Percentiles rank a stretch among this genome's conserved stretches.
phyloP scores from a whole-genome alignment of 2,113 vertebrate species.

The Poeciliopsis turrubarensis region DNA sequence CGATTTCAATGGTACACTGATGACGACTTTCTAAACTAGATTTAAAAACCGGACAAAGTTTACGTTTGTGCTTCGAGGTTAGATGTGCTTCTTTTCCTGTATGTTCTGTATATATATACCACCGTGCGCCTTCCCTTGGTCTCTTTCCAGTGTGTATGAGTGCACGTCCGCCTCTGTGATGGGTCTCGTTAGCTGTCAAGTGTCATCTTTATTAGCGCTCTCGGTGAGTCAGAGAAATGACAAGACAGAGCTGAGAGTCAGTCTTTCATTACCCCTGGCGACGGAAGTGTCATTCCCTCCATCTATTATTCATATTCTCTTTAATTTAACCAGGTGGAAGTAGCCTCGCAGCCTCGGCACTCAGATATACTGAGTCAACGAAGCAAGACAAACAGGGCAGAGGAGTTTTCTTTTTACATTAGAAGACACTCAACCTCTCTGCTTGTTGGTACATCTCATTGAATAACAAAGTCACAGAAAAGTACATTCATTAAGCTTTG shows the following conservation, averaged over 20 bases:
- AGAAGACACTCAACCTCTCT: slow-evolving; percentile 45
- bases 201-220: slow-evolving; percentile 83
- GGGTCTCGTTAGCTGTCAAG: slow-evolving; percentile 82
- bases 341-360: slow-evolving; percentile 57
- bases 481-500: neutral
- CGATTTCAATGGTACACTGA: no score
- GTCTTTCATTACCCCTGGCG: slow-evolving; percentile 79
- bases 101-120: slow-evolving; percentile 26
- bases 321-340: slow-evolving; percentile 81
- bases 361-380: slow-evolving; percentile 59
- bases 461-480: neutral
- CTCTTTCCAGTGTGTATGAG: slow-evolving; percentile 33
- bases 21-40: slow-evolving; percentile 46
- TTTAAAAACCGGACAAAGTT: slow-evolving; percentile 18
- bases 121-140: slow-evolving; percentile 9
- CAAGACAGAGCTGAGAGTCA: slow-evolving; percentile 74
- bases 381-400: slow-evolving; percentile 62
- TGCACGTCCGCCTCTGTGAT: slow-evolving; percentile 59
- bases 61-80: slow-evolving; percentile 43
- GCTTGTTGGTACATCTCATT: slow-evolving; percentile 49
- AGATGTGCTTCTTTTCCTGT: slow-evolving; percentile 36
- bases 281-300: slow-evolving; percentile 78
- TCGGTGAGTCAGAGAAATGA: slow-evolving; percentile 78
- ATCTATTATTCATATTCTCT: slow-evolving; percentile 81
- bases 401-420: slow-evolving; percentile 26